A percentile compares a stretch with the other conserved stretches of the same genome.
These are phyloP conservation scores for Elysia chlorotica DNA, from an alignment of 1,140 invertebrate species.

Conservation along the genomic window DNA sequence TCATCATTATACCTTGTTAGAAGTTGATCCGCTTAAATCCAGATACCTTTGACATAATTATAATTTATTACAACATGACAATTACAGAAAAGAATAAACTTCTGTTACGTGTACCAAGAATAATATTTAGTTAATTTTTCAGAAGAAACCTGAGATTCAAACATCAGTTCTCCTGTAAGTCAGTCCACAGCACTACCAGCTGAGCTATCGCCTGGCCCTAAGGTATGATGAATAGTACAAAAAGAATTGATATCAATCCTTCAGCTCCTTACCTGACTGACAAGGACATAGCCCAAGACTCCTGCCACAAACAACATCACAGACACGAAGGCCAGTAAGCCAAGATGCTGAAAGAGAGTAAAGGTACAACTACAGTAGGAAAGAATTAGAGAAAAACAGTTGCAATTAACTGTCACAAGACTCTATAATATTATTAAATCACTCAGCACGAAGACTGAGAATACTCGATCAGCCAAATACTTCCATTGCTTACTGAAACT, in stretches of 20 bases:
- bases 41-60: not conserved
- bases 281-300: constrained; percentile 47
- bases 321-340: constrained; percentile 44
- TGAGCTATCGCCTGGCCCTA: no score
- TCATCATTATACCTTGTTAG: not conserved
- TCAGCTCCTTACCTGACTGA: constrained; percentile 42
- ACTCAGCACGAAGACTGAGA: no score
- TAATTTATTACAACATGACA: not conserved
- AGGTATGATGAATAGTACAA: no score
- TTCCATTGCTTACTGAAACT: not conserved
- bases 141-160: not conserved
- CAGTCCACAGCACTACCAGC: not conserved
- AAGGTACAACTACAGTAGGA: no score
- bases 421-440: no score
- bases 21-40: not conserved
- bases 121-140: not conserved
- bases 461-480: no score
- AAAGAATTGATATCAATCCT: no score
- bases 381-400: no score
- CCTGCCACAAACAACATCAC: constrained; percentile 50
- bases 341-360: constrained; percentile 42
- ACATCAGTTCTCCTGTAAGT: no score
- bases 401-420: no score
- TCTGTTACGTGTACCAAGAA: not conserved
- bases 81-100: not conserved